Percentiles rank a stretch among this genome's conserved stretches.
phyloP scores from a whole-genome alignment of 1,140 invertebrate genomes.

The Trachelipus rathkii region DNA sequence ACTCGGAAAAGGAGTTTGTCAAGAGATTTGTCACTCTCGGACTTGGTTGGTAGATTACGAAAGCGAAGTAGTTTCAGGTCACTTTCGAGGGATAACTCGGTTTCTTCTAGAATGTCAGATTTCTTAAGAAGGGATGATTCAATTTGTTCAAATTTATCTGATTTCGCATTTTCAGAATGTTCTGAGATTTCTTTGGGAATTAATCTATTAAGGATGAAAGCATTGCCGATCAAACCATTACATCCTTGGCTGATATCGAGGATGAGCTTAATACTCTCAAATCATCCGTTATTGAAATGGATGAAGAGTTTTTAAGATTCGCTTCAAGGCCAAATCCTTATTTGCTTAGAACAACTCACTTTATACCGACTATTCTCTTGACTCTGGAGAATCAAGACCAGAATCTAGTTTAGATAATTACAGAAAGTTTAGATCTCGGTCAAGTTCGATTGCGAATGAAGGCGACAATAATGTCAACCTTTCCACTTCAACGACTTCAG shows the following conservation, averaged over 20 bases:
- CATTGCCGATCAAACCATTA: slow-evolving; percentile 24
- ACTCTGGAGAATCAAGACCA: slow-evolving; percentile 13
- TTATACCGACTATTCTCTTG: slow-evolving; percentile 30
- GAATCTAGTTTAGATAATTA: neutral
- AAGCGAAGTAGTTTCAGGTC: slow-evolving; percentile 2
- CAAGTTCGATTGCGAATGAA: too few species aligned
- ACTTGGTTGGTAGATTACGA: slow-evolving; percentile 21
- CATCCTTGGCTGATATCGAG: slow-evolving; percentile 26
- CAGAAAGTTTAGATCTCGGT: too few species aligned
- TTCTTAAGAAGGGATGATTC: slow-evolving; percentile 23
- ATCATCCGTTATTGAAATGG: slow-evolving; percentile 28
- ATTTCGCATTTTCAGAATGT: slow-evolving; percentile 26
- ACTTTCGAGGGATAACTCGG: slow-evolving; percentile 19
- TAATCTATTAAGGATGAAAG: slow-evolving; percentile 24
- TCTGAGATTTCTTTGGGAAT: slow-evolving; percentile 26
- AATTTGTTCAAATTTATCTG: slow-evolving; percentile 30
- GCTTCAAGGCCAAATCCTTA: slow-evolving; percentile 22
- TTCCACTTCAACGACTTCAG: too few species aligned
- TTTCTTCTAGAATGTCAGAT: slow-evolving; percentile 22
- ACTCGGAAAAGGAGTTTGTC: neutral
- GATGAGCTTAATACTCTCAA: slow-evolving; percentile 25
- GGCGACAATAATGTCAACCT: too few species aligned
- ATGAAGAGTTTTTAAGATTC: slow-evolving; percentile 25
- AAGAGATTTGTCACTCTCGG: slow-evolving; percentile 1
- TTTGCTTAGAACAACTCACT: slow-evolving; percentile 23